Evolutionary conservation across 2,797 vertebrate species (phyloP), one percentile per base, ranked within the genome.

Genomic region (Pygocentrus nattereri): DNA sequence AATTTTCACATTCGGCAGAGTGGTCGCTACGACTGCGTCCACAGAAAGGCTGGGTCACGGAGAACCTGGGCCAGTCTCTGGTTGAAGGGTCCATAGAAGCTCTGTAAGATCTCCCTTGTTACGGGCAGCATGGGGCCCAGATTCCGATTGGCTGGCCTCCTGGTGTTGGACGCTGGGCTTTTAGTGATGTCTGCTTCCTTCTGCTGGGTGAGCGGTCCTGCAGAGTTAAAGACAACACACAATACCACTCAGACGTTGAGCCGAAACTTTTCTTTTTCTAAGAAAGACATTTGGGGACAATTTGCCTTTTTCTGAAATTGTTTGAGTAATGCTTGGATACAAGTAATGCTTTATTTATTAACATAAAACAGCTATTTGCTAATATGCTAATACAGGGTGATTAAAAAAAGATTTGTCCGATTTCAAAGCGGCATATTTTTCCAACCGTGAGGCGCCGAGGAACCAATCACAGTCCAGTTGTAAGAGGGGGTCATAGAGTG

Each of bases 81-180:
- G 83, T 98, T 99, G 92, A 98, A 97, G 61, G 97, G 97, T 80
- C 87, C 90, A 4, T 99, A 95, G 92, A 98, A 98, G 86, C 95
- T 93, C 82, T 85, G 91, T 72, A 99, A 91, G 76, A 98, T 91
- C 76, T 92, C 89, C 91, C 93, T 96, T 0, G 97, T 99, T 50
- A 93, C 85, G 0, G 93, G 94, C 82, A 97, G 93, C 98, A 99
- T 99, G 0, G 97, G 97, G 27, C 98, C 97, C 85, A 99, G 92
- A 83, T 84, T 96, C 77, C 93, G 95, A 91, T 99, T 96, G 34
- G 95, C 94, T 0, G 89, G 95, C 11, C 96, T 93, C 71, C 97
- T 93, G 3, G 95, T 93, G 75, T 99, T 99, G 1, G 95, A 97
- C 0, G 95, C 94, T 0, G 96, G 95, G 47, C 90, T 95, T 85